Evolutionary conservation across 1,140 invertebrate genomes (phyloP).

Genomic region (Bombus sibiricus): DNA sequence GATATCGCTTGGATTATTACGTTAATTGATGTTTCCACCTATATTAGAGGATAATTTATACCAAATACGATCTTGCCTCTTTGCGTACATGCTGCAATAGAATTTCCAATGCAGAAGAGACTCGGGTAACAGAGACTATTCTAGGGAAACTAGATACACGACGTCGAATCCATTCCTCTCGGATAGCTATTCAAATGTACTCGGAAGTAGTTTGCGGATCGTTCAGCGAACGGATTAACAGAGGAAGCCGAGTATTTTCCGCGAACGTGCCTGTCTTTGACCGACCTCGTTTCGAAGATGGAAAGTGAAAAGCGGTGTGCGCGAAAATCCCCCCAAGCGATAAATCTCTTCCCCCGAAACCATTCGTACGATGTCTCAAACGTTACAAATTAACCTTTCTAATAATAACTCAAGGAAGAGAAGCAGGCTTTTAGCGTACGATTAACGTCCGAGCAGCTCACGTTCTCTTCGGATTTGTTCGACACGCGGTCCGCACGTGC

Average conservation of each 20-base stretch:
- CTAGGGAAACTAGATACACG: background rate
- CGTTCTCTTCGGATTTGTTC: conserved; percentile 1
- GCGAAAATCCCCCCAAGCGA: conserved; percentile 18
- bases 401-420: conserved; percentile 17
- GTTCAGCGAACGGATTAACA: background rate
- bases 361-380: background rate
- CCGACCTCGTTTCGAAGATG: conserved; percentile 45
- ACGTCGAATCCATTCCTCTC: background rate
- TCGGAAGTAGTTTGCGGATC: conserved; percentile 24
- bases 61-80: background rate
- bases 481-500: conserved; percentile 29
- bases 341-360: background rate
- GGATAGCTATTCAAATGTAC: background rate
- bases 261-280: conserved; percentile 36
- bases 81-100: background rate
- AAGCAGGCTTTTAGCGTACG: background rate
- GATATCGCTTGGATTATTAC: background rate
- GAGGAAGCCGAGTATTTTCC: conserved; percentile 49
- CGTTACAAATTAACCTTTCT: conserved; percentile 16
- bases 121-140: background rate
- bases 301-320: conserved; percentile 57
- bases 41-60: background rate
- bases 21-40: background rate
- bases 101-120: background rate
- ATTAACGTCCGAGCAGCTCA: background rate